These are phyloP conservation scores for Panagrolaimus sp. DNA, from an alignment of 1,140 invertebrate species.

Conservation along the genomic window DNA sequence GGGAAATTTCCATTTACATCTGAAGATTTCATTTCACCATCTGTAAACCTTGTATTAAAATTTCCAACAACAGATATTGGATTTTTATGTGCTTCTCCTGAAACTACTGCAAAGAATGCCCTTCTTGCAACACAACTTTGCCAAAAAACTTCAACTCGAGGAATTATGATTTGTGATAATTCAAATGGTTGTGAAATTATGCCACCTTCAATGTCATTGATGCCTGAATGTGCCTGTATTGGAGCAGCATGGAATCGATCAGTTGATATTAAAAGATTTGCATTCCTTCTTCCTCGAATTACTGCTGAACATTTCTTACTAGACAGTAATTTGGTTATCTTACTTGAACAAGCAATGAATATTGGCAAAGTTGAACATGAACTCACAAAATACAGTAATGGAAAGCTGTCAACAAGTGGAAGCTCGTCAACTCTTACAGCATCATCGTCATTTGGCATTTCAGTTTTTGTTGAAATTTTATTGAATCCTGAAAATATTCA, in stretches of 20 bases:
- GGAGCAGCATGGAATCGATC: slow-evolving; percentile 40
- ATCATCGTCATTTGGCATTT: slow-evolving; percentile 22
- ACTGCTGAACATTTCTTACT: slow-evolving; percentile 41
- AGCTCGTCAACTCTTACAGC: not conserved
- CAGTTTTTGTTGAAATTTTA: slow-evolving; percentile 48
- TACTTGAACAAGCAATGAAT: slow-evolving; percentile 40
- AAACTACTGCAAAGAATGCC: slow-evolving; percentile 37
- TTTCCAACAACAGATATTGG: slow-evolving; percentile 43
- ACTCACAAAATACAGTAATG: slow-evolving; percentile 31
- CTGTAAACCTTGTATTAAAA: slow-evolving; percentile 38
- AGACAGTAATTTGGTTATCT: slow-evolving; percentile 27
- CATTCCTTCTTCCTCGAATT: slow-evolving; percentile 36
- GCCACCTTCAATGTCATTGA: slow-evolving; percentile 40
- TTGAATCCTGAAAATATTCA: slow-evolving; percentile 44
- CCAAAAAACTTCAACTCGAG: slow-evolving; percentile 3
- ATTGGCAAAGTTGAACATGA: slow-evolving; percentile 41
- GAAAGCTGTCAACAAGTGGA: slow-evolving; percentile 15
- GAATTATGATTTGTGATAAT: slow-evolving; percentile 41
- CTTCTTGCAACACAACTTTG: slow-evolving; percentile 31
- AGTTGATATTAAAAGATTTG: slow-evolving; percentile 38
- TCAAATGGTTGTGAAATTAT: slow-evolving; percentile 46
- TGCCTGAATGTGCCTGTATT: slow-evolving; percentile 34
- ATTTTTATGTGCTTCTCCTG: slow-evolving; percentile 37
- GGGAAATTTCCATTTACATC: slow-evolving; percentile 33
- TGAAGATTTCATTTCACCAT: slow-evolving; percentile 26